Evolutionary conservation across 2,888 invertebrate genomes (phyloP).

Genomic region (Drosophila phalerata): DNA sequence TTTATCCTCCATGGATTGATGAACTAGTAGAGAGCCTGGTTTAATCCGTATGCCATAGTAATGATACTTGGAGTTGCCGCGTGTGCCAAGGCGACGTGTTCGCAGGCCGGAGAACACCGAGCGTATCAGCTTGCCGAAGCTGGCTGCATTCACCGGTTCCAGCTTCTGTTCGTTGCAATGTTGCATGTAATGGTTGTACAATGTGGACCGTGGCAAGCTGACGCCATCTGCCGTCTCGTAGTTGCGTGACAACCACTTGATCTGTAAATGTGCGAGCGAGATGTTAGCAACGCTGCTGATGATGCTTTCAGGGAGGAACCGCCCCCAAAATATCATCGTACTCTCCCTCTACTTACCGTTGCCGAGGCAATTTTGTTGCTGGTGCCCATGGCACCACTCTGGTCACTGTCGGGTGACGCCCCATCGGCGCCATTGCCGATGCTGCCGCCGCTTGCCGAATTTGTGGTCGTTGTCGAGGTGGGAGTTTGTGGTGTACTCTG

Average conservation of each 20-base stretch:
- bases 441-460: constrained; percentile 88
- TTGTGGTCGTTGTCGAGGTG: constrained; percentile 86
- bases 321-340: constrained; percentile 1
- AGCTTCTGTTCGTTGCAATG: constrained; percentile 97
- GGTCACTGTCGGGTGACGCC: constrained; percentile 82
- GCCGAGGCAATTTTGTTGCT: constrained; percentile 92
- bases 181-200: constrained; percentile 98
- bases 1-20: constrained; percentile 87
- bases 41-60: constrained; percentile 99
- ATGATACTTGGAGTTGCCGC: constrained; percentile 99
- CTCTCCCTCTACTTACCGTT: constrained; percentile 89
- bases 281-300: constrained; percentile 42
- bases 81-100: constrained; percentile 97
- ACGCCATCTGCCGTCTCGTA: constrained; percentile 99
- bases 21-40: constrained; percentile 91
- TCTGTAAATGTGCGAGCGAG: constrained; percentile 86
- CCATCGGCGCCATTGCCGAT: constrained; percentile 77
- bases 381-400: constrained; percentile 76
- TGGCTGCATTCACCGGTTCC: constrained; percentile 99
- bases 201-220: constrained; percentile 96
- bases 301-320: background rate
- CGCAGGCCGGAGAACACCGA: constrained; percentile 98
- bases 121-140: constrained; percentile 99
- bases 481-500: constrained; percentile 86
- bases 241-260: constrained; percentile 98